Evolutionary conservation across 2,888 invertebrate genomes (phyloP), one percentile per base, ranked within the genome.

Genomic region (Eupeodes latifasciatus): DNA sequence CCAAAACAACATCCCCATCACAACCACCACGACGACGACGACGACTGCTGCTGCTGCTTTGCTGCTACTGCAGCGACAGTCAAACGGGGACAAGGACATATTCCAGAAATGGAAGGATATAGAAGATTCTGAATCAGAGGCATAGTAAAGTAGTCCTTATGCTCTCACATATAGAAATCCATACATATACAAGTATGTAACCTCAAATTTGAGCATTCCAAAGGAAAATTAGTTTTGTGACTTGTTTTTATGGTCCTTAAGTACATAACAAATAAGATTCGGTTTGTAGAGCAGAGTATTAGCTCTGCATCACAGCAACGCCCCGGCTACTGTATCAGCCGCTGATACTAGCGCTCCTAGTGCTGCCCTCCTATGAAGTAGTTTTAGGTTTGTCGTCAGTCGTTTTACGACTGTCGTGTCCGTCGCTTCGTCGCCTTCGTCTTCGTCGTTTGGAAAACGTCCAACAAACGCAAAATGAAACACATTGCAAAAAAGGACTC

Each of bases 181-280:
- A 55, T 27, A 14, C 19, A 5, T 36, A 36, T n/a, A 40, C 11
- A 16, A 27, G 27, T 44, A 27, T 72, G 88, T 88, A 81, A 81
- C 88, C 85, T 75, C 77, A 81, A 85, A 88, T 81, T 78, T 81
- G 85, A 88, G 75, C 78, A 85, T 85, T 85, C 78, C 81, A 64
- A 85, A 85, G 81, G 74, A 85, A 85, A 88, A 88, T 81, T 77
- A 88, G 88, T 88, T 88, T 81, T 81, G 85, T 85, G 88, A 75
- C 88, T 88, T 88, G 88, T 88, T 88, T 88, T 88, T 85, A 88
- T 89, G 89, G 85, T 89, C 78, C 89, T 85, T 89, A 85, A 89
- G 89, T 89, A 89, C 89, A 89, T 82, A 89, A 85, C 86, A 86
- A 89, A 89, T 86, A 86, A 86, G 83, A 89, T 88, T 88, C 85